A percentile compares a stretch with the other conserved stretches of the same genome.
Evolutionary conservation across 2,113 vertebrate genomes (phyloP).

Genomic region (Ploceus nigricollis): DNA sequence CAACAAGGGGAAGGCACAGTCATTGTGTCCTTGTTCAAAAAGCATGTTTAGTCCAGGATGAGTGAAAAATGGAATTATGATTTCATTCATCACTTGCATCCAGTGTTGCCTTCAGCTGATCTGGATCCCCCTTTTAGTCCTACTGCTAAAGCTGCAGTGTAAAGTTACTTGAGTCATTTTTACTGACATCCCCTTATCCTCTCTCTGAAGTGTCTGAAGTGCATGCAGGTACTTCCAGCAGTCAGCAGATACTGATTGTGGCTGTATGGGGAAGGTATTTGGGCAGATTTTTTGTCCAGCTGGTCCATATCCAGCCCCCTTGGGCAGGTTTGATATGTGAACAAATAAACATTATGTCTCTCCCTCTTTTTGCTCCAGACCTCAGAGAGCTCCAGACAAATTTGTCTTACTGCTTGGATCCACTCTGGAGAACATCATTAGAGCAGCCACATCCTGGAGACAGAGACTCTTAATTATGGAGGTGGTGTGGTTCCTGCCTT

Average conservation of each 20-base stretch:
- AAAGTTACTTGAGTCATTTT: background rate
- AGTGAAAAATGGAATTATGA: background rate
- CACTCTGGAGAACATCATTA: background rate
- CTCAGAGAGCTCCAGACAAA: background rate
- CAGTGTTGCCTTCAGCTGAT: background rate
- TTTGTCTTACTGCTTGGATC: background rate
- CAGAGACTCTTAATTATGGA: background rate
- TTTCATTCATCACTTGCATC: background rate
- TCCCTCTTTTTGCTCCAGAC: background rate
- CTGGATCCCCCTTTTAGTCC: background rate
- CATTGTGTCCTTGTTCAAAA: background rate
- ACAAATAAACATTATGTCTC: accelerated
- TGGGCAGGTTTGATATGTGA: background rate
- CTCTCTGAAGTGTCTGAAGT: background rate
- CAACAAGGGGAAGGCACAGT: background rate
- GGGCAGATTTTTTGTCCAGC: background rate
- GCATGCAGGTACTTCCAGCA: background rate
- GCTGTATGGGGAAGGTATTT: background rate
- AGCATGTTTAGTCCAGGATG: background rate
- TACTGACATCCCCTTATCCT: background rate
- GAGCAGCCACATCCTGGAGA: background rate
- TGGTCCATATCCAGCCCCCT: background rate
- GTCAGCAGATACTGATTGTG: background rate
- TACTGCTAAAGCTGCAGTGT: background rate
- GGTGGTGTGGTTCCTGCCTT: background rate